Evolutionary conservation across 2,888 invertebrate genomes (phyloP), one percentile per base, ranked within the genome.

Genomic region (Campoplex nolae): DNA sequence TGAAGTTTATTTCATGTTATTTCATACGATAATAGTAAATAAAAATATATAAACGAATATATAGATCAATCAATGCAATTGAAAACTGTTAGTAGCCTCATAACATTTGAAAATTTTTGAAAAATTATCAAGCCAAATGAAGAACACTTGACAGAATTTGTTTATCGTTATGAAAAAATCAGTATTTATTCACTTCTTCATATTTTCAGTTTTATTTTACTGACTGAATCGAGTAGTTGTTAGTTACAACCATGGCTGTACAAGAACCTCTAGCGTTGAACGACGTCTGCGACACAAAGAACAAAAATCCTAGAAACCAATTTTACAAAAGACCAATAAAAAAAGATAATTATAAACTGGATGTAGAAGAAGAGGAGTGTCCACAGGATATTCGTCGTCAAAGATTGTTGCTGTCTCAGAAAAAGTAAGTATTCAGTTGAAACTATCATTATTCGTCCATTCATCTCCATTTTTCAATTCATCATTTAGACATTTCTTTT

Each of bases 291-390:
- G 67, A 75, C n/a, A 56, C 16, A 4, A 86, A 65, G 32, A 79
- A 42, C 42, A 70, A 75, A 65, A 87, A 88, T 83, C 74, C 79
- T 4, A 84, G 93, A 58, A 85, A 88, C 2, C 35, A 68, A 11
- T 92, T 93, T 88, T 94, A 94, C 78, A 94, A 94, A 83, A 93
- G 92, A 67, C 94, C 92, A 8, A 92, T 94, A 80, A 93, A 90
- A 71, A 93, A 89, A 56, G 86, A 92, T 83, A 93, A 94, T 89
- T 90, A 87, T 78, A 93, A 90, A 68, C 83, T 94, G 9, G 92
- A 93, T 45, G 32, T 90, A 16, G 92, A 93, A 23, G 88, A 89
- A 23, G 90, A 91, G 54, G 91, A 93, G 3, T 92, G 93, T 48
- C 92, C 92, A 18, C 94, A 94, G 84, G 94, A 94, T 88, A 88